Percentiles rank a stretch among this genome's conserved stretches.
phyloP scores from a whole-genome alignment of 2,113 vertebrate species.

The Mustelus asterias region DNA sequence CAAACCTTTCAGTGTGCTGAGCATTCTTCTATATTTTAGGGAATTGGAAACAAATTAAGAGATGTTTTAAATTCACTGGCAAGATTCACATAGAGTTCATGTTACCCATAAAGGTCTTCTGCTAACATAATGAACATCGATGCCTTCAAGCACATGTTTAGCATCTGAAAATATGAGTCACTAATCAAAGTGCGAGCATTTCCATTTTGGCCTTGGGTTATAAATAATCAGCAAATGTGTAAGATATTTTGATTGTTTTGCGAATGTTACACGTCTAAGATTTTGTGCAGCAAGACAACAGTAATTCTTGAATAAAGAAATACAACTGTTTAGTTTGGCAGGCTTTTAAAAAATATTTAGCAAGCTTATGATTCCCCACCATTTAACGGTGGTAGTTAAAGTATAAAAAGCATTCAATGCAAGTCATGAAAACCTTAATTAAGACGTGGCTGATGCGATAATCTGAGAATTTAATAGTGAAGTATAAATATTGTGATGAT shows the following conservation, averaged over 20 bases:
- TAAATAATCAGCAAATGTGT: background rate
- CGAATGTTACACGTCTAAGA: background rate
- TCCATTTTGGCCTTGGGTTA: background rate
- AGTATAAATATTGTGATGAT: conserved; percentile 16
- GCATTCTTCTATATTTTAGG: background rate
- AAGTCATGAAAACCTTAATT: conserved; percentile 7
- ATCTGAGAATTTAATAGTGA: background rate
- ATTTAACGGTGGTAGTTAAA: conserved; percentile 8
- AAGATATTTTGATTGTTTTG: background rate
- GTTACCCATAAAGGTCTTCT: background rate
- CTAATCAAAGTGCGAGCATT: background rate
- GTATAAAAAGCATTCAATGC: background rate
- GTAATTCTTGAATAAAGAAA: background rate
- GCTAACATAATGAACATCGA: background rate
- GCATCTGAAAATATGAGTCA: background rate
- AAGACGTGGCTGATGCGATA: background rate
- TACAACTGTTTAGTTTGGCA: background rate
- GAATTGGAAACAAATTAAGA: background rate
- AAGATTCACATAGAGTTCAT: background rate
- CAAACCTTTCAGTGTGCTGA: background rate
- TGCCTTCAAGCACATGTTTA: background rate
- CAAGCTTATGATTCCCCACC: conserved; percentile 1
- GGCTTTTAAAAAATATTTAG: background rate
- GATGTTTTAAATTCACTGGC: background rate
- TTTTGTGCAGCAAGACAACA: background rate